These are phyloP conservation scores for Stenichneumon culpator DNA, from an alignment of 2,888 invertebrate genomes.

Conservation along the genomic window DNA sequence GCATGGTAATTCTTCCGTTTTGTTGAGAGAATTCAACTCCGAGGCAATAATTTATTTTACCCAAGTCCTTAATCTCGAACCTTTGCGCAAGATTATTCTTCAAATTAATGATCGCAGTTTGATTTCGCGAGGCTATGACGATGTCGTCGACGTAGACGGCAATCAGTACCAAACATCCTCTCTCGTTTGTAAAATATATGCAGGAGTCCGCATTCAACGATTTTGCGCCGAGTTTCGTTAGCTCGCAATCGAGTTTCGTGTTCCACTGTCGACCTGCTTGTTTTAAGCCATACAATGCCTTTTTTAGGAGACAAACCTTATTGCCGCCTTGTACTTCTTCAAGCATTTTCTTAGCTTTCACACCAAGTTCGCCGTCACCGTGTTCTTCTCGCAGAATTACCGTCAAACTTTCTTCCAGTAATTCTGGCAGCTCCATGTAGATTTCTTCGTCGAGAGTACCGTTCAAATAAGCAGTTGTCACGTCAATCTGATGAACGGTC, in stretches of 20 bases:
- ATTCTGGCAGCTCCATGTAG: constrained; percentile 65
- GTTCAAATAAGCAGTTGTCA: constrained; percentile 72
- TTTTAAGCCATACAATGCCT: constrained; percentile 70
- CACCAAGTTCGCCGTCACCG: background rate
- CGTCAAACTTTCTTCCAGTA: background rate
- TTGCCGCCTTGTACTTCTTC: constrained; percentile 48
- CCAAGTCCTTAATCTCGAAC: constrained; percentile 62
- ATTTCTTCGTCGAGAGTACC: constrained; percentile 69
- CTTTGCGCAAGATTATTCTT: background rate
- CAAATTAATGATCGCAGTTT: constrained; percentile 8
- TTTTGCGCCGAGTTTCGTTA: constrained; percentile 40
- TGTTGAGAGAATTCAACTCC: constrained; percentile 61
- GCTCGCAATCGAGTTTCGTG: constrained; percentile 33
- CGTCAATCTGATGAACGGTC: constrained; percentile 71
- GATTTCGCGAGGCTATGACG: constrained; percentile 49
- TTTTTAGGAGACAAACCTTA: constrained; percentile 68
- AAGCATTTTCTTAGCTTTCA: constrained; percentile 60
- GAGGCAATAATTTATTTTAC: constrained; percentile 51
- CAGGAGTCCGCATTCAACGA: constrained; percentile 58
- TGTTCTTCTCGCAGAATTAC: constrained; percentile 16
- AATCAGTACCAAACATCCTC: constrained; percentile 42
- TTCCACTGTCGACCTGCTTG: constrained; percentile 71
- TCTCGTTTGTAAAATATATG: constrained; percentile 42
- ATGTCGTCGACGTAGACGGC: constrained; percentile 67
- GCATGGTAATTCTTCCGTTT: constrained; percentile 47